These are phyloP conservation scores for Psittacula cyanocephala DNA, from an alignment of 2,113 vertebrate species.

Conservation along the genomic window DNA sequence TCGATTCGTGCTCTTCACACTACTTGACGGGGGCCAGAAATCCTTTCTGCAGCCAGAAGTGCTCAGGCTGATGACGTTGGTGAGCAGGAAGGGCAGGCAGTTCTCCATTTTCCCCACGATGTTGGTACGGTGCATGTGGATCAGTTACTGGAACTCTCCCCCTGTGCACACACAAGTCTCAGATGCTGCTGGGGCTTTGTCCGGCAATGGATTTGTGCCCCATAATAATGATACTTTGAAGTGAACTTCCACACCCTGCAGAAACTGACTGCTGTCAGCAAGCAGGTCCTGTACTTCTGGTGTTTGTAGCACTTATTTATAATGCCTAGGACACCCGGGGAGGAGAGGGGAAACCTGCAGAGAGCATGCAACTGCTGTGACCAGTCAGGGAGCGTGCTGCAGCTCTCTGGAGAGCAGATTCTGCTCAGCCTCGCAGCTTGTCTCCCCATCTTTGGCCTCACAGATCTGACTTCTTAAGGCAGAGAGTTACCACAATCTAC, in stretches of 20 bases:
- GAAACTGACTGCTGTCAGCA: background rate
- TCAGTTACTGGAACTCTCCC: background rate
- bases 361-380: background rate
- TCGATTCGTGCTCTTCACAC: slow-evolving; percentile 83
- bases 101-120: background rate
- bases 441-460: rapidly evolving
- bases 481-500: background rate
- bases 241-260: background rate
- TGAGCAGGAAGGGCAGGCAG: slow-evolving; percentile 64
- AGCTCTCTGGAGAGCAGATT: background rate
- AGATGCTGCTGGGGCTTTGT: background rate
- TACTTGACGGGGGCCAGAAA: slow-evolving; percentile 77
- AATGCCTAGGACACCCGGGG: background rate
- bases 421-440: background rate
- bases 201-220: background rate
- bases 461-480: background rate
- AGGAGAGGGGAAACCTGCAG: background rate
- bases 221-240: background rate
- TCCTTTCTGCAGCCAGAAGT: slow-evolving; percentile 83
- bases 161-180: background rate
- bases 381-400: background rate
- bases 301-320: slow-evolving; percentile 3
- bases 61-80: slow-evolving; percentile 84
- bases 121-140: background rate
- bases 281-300: background rate